phyloP scores from a whole-genome alignment of 2,888 invertebrate genomes.

The Ornithoptera alexandrae region DNA sequence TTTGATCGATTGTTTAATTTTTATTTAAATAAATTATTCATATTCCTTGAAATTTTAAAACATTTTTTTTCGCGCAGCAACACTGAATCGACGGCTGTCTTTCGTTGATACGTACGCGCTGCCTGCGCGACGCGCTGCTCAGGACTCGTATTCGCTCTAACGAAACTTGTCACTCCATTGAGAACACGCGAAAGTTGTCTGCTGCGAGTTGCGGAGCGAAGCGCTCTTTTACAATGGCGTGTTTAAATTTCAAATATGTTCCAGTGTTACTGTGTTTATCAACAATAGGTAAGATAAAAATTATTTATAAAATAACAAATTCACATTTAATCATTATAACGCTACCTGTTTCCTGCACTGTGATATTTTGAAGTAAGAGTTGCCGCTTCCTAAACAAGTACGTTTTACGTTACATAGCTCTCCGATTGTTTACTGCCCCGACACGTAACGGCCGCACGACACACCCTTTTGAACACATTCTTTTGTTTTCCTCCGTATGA shows the following conservation, averaged over 20 bases:
- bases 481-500: constrained; percentile 20
- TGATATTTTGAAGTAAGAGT: neutral
- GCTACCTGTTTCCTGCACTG: no score
- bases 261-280: constrained; percentile 45
- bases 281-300: constrained; percentile 52
- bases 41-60: no score
- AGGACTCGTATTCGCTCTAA: neutral
- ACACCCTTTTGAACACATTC: constrained; percentile 27
- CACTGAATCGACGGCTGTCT: neutral
- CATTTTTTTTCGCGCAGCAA: neutral
- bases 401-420: constrained; percentile 1
- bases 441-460: constrained; percentile 28
- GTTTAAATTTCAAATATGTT: constrained; percentile 45
- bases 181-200: constrained; percentile 32
- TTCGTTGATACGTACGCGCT: neutral
- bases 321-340: neutral
- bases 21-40: no score
- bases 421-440: constrained; percentile 24
- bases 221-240: constrained; percentile 47
- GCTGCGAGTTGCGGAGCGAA: constrained; percentile 39
- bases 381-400: constrained; percentile 18
- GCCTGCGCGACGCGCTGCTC: neutral
- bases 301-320: constrained; percentile 5
- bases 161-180: constrained; percentile 29
- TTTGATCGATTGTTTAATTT: no score